Percentiles rank a stretch among this genome's conserved stretches.
Evolutionary conservation across 2,888 invertebrate species (phyloP).

Genomic region (Ptychoptera contaminata): DNA sequence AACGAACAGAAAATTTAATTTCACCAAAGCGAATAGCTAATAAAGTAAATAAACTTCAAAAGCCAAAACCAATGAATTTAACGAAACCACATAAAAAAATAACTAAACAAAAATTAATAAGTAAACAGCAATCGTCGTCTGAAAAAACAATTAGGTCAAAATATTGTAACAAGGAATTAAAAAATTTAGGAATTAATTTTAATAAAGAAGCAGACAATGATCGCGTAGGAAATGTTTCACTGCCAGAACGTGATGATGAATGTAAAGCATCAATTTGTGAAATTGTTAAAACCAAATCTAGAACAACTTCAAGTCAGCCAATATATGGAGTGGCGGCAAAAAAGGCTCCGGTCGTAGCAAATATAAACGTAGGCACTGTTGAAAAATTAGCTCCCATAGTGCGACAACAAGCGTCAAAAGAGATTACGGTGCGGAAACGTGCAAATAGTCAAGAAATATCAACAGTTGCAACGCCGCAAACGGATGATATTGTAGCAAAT

Average conservation of each 20-base stretch:
- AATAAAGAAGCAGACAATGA: not conserved
- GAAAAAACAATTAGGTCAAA: not conserved
- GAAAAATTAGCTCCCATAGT: no score
- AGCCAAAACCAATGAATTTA: not conserved
- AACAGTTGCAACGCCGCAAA: no score
- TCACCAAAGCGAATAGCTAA: no score
- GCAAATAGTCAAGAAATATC: no score
- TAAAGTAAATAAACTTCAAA: not conserved
- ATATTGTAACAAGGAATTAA: not conserved
- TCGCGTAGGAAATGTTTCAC: not conserved
- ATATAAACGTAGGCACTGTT: no score
- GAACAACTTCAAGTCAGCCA: slow-evolving; percentile 8
- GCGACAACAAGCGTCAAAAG: not conserved
- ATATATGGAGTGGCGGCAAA: no score
- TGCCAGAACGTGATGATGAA: slow-evolving; percentile 18
- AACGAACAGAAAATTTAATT: no score
- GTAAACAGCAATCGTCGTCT: not conserved
- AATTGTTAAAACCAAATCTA: slow-evolving; percentile 30
- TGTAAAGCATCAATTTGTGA: slow-evolving; percentile 31
- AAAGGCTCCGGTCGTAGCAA: no score
- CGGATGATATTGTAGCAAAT: no score
- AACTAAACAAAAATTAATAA: not conserved
- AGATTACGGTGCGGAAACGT: not conserved
- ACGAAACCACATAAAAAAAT: not conserved
- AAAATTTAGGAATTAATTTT: slow-evolving; percentile 3